Conservation (phyloP, 1,140 invertebrate species). For the Bombus difficillimus region DNA sequence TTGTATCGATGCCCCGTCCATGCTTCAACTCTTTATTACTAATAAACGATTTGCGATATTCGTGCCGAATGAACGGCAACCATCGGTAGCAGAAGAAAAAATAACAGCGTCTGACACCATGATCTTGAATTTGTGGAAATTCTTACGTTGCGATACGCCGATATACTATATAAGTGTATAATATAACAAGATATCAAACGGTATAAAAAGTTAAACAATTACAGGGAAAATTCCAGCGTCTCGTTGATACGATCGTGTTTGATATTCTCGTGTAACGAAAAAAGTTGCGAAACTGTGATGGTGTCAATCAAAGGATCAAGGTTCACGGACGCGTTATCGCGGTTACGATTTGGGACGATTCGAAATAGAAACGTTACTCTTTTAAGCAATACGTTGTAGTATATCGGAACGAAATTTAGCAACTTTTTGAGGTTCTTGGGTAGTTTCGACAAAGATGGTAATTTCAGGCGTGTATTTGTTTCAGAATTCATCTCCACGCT, state of each 20-base stretch:
- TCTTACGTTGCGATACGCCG: too few relatives aligned
- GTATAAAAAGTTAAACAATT: too few relatives aligned
- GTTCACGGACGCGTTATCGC: conserved; percentile 4
- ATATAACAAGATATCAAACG: too few relatives aligned
- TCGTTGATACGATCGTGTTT: background rate
- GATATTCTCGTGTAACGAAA: too few relatives aligned
- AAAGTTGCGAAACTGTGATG: background rate
- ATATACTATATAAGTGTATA: too few relatives aligned
- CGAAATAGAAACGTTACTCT: background rate
- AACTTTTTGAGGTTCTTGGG: too few relatives aligned
- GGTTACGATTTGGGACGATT: background rate
- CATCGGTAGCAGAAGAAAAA: background rate
- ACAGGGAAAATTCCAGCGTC: background rate
- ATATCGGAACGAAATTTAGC: too few relatives aligned
- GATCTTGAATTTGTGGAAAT: too few relatives aligned
- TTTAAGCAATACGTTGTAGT: too few relatives aligned
- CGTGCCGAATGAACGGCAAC: too few relatives aligned
- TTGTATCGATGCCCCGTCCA: background rate
- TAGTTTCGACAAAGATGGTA: too few relatives aligned
- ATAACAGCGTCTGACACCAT: background rate
- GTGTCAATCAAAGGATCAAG: background rate
- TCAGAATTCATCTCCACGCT: background rate
- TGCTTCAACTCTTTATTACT: background rate
- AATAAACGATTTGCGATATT: conserved; percentile 20
- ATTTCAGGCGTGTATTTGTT: background rate